Percentiles rank a stretch among this genome's conserved stretches.
Conservation (phyloP, 2,797 vertebrate genomes). For the Pempheris klunzingeri region DNA sequence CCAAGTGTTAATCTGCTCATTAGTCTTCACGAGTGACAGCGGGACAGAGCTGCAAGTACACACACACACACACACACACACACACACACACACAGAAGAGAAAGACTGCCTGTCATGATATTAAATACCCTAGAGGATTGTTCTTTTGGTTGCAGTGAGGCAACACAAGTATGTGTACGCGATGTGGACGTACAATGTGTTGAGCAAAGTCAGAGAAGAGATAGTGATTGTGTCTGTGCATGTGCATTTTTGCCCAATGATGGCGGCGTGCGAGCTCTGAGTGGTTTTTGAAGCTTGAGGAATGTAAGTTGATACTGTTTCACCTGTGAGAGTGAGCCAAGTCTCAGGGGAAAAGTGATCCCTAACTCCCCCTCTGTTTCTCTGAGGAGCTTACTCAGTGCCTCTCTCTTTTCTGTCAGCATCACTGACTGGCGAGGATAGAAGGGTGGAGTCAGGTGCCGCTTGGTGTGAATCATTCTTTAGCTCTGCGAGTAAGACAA, state of each 20-base stretch:
- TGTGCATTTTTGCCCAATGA: conserved; percentile 44
- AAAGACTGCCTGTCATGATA: conserved; percentile 54
- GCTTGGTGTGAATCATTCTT: conserved; percentile 43
- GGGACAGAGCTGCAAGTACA: conserved; percentile 41
- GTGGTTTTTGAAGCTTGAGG: conserved; percentile 50
- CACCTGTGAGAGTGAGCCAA: conserved; percentile 48
- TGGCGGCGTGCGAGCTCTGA: conserved; percentile 33
- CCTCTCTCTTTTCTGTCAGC: conserved; percentile 54
- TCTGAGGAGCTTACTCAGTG: conserved; percentile 44
- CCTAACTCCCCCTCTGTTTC: conserved; percentile 37
- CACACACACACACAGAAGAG: conserved; percentile 47
- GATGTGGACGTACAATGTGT: conserved; percentile 16
- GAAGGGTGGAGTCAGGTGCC: conserved; percentile 58
- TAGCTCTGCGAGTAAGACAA: conserved; percentile 47
- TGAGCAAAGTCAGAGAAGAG: conserved; percentile 17
- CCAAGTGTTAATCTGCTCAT: conserved; percentile 80
- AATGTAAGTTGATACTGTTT: conserved; percentile 59
- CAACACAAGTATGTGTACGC: conserved; percentile 20
- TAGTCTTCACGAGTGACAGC: conserved; percentile 73
- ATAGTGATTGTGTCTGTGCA: conserved; percentile 51
- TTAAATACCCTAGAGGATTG: conserved; percentile 46
- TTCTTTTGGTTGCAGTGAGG: conserved; percentile 49
- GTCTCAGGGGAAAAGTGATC: conserved; percentile 57
- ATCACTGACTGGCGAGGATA: conserved; percentile 35
- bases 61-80: no score